phyloP scores from a whole-genome alignment of 1,140 invertebrate species.

The Maniola jurtina region DNA sequence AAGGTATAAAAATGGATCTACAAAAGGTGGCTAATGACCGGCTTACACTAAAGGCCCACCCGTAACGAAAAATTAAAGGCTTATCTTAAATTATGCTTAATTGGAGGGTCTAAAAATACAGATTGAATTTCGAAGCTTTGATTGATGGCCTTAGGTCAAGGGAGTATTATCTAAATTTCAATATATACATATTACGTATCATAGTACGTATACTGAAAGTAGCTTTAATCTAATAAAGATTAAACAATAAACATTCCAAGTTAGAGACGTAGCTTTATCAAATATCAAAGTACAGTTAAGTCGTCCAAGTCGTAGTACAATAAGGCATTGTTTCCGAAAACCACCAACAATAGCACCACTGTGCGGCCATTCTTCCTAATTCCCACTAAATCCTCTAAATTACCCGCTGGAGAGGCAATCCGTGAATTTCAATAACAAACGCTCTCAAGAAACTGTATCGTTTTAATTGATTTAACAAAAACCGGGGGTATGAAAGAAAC shows the following conservation, averaged over 20 bases:
- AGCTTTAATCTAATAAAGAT: slow-evolving; percentile 4
- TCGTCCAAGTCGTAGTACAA: slow-evolving; percentile 51
- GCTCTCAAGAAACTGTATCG: slow-evolving; percentile 52
- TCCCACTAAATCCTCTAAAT: slow-evolving; percentile 64
- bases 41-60: slow-evolving; percentile 70
- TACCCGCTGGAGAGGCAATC: slow-evolving; percentile 55
- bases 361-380: slow-evolving; percentile 58
- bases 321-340: slow-evolving; percentile 62
- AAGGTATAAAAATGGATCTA: slow-evolving; percentile 58
- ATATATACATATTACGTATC: slow-evolving; percentile 45
- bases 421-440: slow-evolving; percentile 63
- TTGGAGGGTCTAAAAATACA: slow-evolving; percentile 73
- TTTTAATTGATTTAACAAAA: slow-evolving; percentile 66
- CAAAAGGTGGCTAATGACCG: slow-evolving; percentile 71
- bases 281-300: slow-evolving; percentile 41
- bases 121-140: slow-evolving; percentile 74
- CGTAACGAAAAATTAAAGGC: slow-evolving; percentile 73
- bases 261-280: slow-evolving; percentile 6
- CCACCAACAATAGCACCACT: slow-evolving; percentile 52
- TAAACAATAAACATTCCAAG: not conserved
- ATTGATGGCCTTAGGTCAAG: slow-evolving; percentile 63
- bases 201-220: slow-evolving; percentile 42
- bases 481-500: slow-evolving; percentile 34
- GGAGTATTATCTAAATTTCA: slow-evolving; percentile 25
- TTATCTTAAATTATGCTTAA: slow-evolving; percentile 78